These are phyloP conservation scores for Phlogophora meticulosa DNA, from an alignment of 2,888 invertebrate genomes.

Conservation along the genomic window DNA sequence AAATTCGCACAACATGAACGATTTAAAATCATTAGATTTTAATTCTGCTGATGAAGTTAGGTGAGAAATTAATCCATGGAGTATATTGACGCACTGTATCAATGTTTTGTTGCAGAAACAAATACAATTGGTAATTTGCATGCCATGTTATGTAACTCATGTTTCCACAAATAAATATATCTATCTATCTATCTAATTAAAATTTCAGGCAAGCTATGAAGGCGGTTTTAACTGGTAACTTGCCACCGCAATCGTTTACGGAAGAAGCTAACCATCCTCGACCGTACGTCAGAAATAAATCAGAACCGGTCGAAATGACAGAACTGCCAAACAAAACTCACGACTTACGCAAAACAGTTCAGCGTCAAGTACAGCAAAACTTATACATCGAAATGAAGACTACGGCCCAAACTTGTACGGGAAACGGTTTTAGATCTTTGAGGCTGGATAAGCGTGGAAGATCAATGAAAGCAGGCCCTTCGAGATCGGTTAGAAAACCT, in stretches of 20 bases:
- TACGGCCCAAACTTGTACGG: background rate
- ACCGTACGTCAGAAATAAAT: background rate
- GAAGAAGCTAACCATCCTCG: conserved; percentile 23
- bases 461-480: conserved; percentile 65
- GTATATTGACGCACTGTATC: background rate
- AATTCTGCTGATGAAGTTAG: conserved; percentile 81
- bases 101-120: background rate
- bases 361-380: conserved; percentile 18
- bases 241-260: conserved; percentile 25
- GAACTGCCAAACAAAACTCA: conserved; percentile 9
- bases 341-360: conserved; percentile 13
- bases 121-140: background rate
- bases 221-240: conserved; percentile 58
- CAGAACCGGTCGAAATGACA: conserved; percentile 14
- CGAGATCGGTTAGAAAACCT: conserved; percentile 55
- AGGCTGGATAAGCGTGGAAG: conserved; percentile 55
- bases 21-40: conserved; percentile 70
- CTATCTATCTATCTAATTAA: too few relatives aligned
- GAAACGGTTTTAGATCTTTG: background rate
- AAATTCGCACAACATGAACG: conserved; percentile 62
- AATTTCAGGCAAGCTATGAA: conserved; percentile 78
- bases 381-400: conserved; percentile 24
- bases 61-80: conserved; percentile 61
- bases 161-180: too few relatives aligned
- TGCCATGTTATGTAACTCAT: too few relatives aligned